Evolutionary conservation across 2,797 vertebrate species (phyloP), one percentile per base, ranked within the genome.

Genomic region (Luscinia luscinia): DNA sequence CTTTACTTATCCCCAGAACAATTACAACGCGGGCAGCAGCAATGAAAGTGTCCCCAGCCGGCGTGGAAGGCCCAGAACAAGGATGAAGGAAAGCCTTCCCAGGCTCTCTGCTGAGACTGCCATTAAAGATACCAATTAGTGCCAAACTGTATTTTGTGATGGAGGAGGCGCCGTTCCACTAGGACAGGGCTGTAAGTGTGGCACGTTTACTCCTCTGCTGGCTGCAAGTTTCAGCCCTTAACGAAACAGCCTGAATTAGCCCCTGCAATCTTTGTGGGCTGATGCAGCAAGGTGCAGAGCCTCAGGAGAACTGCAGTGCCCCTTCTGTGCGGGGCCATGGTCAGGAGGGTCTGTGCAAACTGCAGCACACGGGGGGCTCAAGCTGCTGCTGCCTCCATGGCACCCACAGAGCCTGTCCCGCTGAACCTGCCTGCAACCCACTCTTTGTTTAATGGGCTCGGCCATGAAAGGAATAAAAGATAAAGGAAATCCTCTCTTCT

Each of bases 81-180:
- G 77, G 87, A 93, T 88, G 91, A 94, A 94, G 89, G 87, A 41
- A 91, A 90, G 48, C 49, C 63, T 93, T 91, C 51, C 51, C 11
- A 2, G 41, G 21, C 84, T 63, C 18, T 92, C 92, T 92, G 72
- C 92, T 96, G 92, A 74, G 93, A 87, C 59, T 58, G 62, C 88
- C 81, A 73, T 84, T 96, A 91, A 84, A 95, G 77, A 59, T 80
- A 87, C 84, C 94, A 95, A 94, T 95, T 94, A 96, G 67, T 89
- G 84, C 86, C 91, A 94, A 82, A 86, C 64, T 87, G 83, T 59
- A 91, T 94, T 96, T 95, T 96, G 95, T 93, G 87, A 77, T 43
- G 77, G 91, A 94, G 95, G 95, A 95, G 93, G 93, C 89, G 86
- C 87, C 24, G 0, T 79, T 94, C 66, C 85, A 89, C 72, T 74